phyloP scores from a whole-genome alignment of 2,113 vertebrate genomes.

The Cynopterus brachyotis region DNA sequence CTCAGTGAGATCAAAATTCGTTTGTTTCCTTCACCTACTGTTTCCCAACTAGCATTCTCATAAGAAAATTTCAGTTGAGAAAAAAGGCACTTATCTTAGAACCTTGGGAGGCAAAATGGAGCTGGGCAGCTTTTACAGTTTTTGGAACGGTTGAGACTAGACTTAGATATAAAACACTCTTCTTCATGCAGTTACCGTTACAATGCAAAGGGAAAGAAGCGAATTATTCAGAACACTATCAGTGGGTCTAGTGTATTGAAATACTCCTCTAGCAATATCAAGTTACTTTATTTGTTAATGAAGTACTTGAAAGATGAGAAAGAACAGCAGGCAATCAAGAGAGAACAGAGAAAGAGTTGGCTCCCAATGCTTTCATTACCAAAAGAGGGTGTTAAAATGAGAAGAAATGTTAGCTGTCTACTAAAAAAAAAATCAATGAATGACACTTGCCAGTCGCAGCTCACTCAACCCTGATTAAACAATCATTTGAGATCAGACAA shows the following conservation, averaged over 20 bases:
- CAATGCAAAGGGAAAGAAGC: not conserved
- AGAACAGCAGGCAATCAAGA: conserved; percentile 59
- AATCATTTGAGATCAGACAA: not conserved
- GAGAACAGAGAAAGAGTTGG: not conserved
- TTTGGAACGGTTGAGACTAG: not conserved
- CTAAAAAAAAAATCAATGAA: conserved; percentile 17
- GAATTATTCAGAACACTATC: not conserved
- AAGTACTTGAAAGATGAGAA: conserved; percentile 47
- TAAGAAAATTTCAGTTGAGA: not conserved
- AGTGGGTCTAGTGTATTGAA: not conserved
- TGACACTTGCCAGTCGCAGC: not conserved
- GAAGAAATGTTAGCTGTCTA: conserved; percentile 32
- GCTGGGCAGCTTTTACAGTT: not conserved
- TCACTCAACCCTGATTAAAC: not conserved
- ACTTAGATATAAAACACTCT: not conserved
- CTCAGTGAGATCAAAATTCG: not conserved
- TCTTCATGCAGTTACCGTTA: conserved; percentile 6
- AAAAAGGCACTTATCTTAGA: not conserved
- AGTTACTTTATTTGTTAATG: conserved; percentile 43
- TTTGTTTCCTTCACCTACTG: not conserved
- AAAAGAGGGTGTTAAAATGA: conserved; percentile 52
- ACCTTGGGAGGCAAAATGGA: not conserved
- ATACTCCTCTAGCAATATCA: not conserved
- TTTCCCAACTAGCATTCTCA: not conserved
- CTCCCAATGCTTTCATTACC: not conserved